A percentile compares a stretch with the other conserved stretches of the same genome.
Conservation (phyloP, 2,797 vertebrate genomes). For the Rhabdophis nuchalis region DNA sequence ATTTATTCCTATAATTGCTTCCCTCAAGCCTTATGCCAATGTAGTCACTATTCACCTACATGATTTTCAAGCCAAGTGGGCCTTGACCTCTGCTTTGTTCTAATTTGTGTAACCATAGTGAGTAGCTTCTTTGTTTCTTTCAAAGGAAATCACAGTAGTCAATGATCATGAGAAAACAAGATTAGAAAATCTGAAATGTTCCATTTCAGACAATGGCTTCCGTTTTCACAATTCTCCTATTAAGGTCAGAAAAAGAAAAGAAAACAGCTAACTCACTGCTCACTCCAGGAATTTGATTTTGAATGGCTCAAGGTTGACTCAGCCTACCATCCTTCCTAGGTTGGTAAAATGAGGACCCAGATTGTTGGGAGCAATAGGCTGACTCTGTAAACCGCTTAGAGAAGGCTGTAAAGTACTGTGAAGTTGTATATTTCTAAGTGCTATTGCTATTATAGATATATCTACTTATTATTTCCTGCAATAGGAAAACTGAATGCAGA, state of each 20-base stretch:
- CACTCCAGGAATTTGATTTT: background rate
- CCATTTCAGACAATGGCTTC: background rate
- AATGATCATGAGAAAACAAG: background rate
- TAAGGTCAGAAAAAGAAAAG: background rate
- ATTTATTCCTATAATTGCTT: background rate
- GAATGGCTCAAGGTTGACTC: background rate
- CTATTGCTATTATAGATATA: background rate
- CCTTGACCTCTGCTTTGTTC: background rate
- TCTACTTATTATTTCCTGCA: background rate
- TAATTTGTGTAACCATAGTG: background rate
- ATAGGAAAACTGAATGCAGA: background rate
- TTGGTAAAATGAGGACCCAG: background rate
- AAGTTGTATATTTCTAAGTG: too few species aligned
- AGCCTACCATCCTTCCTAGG: background rate
- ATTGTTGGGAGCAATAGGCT: background rate
- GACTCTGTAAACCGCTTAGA: too few species aligned
- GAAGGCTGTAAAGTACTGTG: too few species aligned
- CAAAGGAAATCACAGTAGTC: background rate
- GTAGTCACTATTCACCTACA: background rate
- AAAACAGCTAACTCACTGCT: background rate
- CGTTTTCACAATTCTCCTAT: background rate
- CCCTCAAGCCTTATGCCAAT: background rate
- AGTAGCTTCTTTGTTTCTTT: background rate
- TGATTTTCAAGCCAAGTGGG: background rate
- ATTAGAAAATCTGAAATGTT: background rate